phyloP scores from a whole-genome alignment of 2,113 vertebrate genomes.

The Daphoenositta chrysoptera region DNA sequence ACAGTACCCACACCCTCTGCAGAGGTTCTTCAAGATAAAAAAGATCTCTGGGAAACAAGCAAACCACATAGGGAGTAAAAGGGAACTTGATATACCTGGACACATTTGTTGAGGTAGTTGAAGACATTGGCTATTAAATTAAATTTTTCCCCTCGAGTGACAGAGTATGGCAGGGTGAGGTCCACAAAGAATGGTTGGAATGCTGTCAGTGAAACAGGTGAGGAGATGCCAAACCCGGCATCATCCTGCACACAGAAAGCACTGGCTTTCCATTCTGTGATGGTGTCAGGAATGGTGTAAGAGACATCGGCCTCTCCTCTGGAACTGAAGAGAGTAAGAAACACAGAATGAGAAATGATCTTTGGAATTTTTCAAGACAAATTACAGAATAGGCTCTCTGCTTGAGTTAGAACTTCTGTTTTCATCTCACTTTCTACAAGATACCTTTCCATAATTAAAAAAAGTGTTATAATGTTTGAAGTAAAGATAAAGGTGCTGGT shows the following conservation, averaged over 20 bases:
- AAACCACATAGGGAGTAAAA: background rate
- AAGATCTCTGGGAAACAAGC: background rate
- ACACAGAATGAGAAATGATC: background rate
- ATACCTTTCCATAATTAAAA: background rate
- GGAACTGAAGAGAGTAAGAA: constrained; percentile 33
- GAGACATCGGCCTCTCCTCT: constrained; percentile 19
- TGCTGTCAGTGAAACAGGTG: constrained; percentile 56
- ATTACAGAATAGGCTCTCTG: background rate
- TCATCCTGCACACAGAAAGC: constrained; percentile 84
- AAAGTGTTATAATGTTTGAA: background rate
- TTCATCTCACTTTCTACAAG: background rate
- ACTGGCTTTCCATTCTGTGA: constrained; percentile 85
- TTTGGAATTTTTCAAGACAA: background rate
- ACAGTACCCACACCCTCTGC: background rate
- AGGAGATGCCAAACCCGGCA: constrained; percentile 81
- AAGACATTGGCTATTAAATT: constrained; percentile 81
- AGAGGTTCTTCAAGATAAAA: background rate
- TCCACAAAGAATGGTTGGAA: constrained; percentile 87
- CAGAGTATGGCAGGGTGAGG: constrained; percentile 77
- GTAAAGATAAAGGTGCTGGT: background rate
- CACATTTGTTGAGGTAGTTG: constrained; percentile 60
- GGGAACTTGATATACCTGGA: constrained; percentile 52
- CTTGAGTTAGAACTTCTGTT: background rate
- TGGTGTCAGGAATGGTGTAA: constrained; percentile 81
- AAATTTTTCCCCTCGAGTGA: constrained; percentile 80